Evolutionary conservation across 2,888 invertebrate species (phyloP).

Genomic region (Gortyna flavago): DNA sequence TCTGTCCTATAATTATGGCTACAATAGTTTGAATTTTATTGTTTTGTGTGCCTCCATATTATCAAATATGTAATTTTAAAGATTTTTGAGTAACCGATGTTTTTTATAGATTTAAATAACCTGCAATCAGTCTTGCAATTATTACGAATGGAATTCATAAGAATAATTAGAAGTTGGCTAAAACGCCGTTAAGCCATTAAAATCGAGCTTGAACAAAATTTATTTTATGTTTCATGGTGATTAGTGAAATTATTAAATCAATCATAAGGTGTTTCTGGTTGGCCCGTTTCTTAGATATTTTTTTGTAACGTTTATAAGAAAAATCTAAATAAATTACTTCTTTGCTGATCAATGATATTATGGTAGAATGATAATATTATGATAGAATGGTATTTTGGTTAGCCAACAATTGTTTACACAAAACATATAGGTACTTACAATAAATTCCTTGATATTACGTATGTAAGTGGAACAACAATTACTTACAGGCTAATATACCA

Average conservation of each 20-base stretch:
- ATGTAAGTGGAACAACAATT: neutral
- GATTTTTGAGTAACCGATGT: neutral
- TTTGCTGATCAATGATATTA: neutral
- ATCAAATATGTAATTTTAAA: neutral
- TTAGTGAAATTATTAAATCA: conserved; percentile 26
- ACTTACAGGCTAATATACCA: neutral
- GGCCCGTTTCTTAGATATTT: neutral
- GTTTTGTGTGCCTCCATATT: neutral
- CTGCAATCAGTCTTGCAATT: conserved; percentile 13
- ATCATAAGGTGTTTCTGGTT: conserved; percentile 16
- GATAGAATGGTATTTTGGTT: neutral
- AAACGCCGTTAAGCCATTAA: conserved; percentile 45
- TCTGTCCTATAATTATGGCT: neutral
- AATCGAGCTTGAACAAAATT: conserved; percentile 42
- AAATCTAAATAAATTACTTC: neutral
- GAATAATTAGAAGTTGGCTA: conserved; percentile 23
- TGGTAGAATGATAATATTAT: neutral
- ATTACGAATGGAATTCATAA: conserved; percentile 17
- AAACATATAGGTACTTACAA: neutral
- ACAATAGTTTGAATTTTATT: neutral
- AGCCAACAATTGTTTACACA: neutral
- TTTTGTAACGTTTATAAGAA: neutral
- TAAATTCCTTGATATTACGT: neutral
- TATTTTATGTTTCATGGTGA: conserved; percentile 46
- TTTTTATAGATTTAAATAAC: conserved; percentile 15